A percentile compares a stretch with the other conserved stretches of the same genome.
These are phyloP conservation scores for Xiphophorus hellerii DNA, from an alignment of 2,113 vertebrate genomes.

Conservation along the genomic window DNA sequence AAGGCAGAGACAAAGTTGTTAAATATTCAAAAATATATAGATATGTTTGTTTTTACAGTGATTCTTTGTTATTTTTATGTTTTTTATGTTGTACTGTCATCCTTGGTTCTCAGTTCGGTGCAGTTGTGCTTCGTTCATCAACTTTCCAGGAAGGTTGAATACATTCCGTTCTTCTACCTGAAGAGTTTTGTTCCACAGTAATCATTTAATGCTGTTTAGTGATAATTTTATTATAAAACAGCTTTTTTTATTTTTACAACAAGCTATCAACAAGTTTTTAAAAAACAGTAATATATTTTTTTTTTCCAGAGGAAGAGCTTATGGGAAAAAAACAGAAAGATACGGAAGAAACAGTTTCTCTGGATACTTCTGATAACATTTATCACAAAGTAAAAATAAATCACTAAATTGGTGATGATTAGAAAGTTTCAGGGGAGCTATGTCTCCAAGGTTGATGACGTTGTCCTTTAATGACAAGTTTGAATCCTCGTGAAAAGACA, in stretches of 20 bases:
- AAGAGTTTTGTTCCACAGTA: conserved; percentile 51
- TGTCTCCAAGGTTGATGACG: not conserved
- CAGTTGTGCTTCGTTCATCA: conserved; percentile 4
- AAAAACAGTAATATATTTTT: not conserved
- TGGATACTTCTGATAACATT: not conserved
- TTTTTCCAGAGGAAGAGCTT: too few relatives aligned
- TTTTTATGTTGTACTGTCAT: conserved; percentile 20
- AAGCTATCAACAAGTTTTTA: not conserved
- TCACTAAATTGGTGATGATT: not conserved
- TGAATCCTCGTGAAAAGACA: not conserved
- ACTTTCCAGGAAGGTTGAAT: conserved; percentile 42
- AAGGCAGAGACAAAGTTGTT: conserved; percentile 19
- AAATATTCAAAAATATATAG: not conserved
- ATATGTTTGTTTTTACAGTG: conserved; percentile 5
- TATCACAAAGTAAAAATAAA: not conserved
- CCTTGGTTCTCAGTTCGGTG: conserved; percentile 20
- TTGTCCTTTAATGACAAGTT: not conserved
- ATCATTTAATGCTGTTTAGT: not conserved
- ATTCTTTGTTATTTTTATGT: conserved; percentile 17
- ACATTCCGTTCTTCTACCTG: conserved; percentile 58
- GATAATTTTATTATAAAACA: not conserved
- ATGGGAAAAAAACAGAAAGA: too few relatives aligned
- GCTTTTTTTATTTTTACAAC: not conserved
- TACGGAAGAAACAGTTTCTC: not conserved
- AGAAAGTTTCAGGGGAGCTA: not conserved